Conservation (phyloP, 1,140 invertebrate genomes). For the Andrena cerasifolii region DNA sequence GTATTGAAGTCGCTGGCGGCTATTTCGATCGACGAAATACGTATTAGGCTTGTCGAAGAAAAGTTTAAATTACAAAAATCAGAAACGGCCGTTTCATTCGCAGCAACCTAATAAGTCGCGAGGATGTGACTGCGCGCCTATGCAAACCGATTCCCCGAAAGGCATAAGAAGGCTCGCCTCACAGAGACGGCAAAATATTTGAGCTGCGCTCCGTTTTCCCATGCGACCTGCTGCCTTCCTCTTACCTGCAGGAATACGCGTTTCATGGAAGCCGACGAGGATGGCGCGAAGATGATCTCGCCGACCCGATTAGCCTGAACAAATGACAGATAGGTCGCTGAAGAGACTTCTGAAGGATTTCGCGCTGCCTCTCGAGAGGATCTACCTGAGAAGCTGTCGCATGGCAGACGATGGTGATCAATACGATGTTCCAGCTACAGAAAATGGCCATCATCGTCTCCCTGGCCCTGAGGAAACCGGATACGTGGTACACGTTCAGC, state of each 20-base stretch:
- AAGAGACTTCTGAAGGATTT: background rate
- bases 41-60: no score
- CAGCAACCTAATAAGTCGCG: no score
- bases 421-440: slow-evolving; percentile 53
- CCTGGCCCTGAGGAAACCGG: slow-evolving; percentile 26
- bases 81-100: no score
- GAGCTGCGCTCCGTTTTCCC: no score
- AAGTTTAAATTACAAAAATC: no score
- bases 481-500: slow-evolving; percentile 22
- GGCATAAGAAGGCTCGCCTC: background rate
- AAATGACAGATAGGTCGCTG: background rate
- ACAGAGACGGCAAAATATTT: no score
- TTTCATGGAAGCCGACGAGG: slow-evolving; percentile 38
- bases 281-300: slow-evolving; percentile 58
- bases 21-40: no score
- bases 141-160: background rate
- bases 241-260: slow-evolving; percentile 52
- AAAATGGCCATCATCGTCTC: slow-evolving; percentile 49
- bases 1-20: no score
- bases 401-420: slow-evolving; percentile 60
- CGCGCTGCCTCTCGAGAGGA: background rate
- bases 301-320: slow-evolving; percentile 57
- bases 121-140: background rate
- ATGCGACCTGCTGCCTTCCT: background rate
- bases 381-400: slow-evolving; percentile 55